phyloP scores from a whole-genome alignment of 2,888 invertebrate species.

The Dione vanillae region DNA sequence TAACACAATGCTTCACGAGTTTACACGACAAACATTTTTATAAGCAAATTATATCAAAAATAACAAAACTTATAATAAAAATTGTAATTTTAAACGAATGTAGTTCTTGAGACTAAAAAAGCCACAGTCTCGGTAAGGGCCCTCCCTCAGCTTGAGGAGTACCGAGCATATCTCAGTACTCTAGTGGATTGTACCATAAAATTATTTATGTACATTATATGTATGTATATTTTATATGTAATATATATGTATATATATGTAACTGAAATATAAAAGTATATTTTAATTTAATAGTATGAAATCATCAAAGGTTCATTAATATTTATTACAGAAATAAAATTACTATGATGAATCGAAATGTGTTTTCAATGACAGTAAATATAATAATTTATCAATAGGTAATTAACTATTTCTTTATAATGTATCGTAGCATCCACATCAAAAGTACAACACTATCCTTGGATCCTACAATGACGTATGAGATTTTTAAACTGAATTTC shows the following conservation, averaged over 20 bases:
- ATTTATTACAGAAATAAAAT: too few species aligned
- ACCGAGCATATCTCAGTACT: slow-evolving; percentile 3
- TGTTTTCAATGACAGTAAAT: too few species aligned
- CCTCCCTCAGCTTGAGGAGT: slow-evolving; percentile 16
- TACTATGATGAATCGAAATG: too few species aligned
- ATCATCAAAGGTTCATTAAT: too few species aligned
- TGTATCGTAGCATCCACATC: too few species aligned
- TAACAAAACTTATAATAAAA: not conserved
- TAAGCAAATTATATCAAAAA: not conserved
- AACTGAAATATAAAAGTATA: not conserved
- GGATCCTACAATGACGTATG: too few species aligned
- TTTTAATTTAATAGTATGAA: too few species aligned
- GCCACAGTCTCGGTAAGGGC: slow-evolving; percentile 19
- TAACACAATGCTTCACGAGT: not conserved
- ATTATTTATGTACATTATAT: not conserved
- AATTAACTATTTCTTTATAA: too few species aligned
- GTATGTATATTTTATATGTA: not conserved
- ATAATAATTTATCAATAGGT: too few species aligned
- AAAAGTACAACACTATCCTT: too few species aligned
- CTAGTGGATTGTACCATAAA: not conserved
- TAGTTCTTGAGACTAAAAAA: slow-evolving; percentile 14
- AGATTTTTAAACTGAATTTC: too few species aligned
- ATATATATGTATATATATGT: not conserved
- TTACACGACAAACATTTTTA: not conserved
- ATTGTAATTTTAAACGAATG: slow-evolving; percentile 1